Evolutionary conservation across 2,113 vertebrate genomes (phyloP), one percentile per base, ranked within the genome.

Genomic region (Larimichthys crocea): DNA sequence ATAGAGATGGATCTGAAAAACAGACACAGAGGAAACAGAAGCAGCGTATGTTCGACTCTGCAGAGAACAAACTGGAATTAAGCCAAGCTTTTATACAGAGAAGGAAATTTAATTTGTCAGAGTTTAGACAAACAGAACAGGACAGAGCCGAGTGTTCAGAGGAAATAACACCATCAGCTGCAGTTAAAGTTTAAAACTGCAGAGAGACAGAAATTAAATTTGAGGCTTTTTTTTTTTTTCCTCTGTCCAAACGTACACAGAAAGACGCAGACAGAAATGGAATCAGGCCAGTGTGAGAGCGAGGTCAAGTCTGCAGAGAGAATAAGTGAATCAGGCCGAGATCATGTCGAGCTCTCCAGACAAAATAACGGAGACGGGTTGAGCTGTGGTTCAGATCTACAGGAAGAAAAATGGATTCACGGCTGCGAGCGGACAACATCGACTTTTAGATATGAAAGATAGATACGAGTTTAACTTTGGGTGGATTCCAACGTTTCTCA

Each of bases 301-400:
- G 35, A 11, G 87, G 89, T 88, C 85, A 31, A 1, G 77, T 16
- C 80, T 49, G 2, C 42, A 42, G 76, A 85, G 79, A 46, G 14
- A 10, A 14, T 1, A 49, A 79, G 53, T 22, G 77, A 76, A 85
- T 69, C 65, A 79, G 79, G 52, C 35, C 20, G 14, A 48, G 73
- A 44, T 82, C 74, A 3, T 49, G 63, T 86, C 79, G 67, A 52
- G 62, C 69, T 62, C 68, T 49, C 46, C 60, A 20, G 57, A 44
- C 29, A 35, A 31, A 77, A 77, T 19, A 67, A 56, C 16, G 2
- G 16, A 80, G 55, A 49, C 56, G 3, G 50, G 75, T 12, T 12
- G 56, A 80, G 65, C 55, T 73, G 55, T 2, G 49, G 64, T 76
- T 75, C 60, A 77, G 63, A 69, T 3, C 49, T 15, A 14, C 60